Evolutionary conservation across 2,888 invertebrate species (phyloP), one percentile per base, ranked within the genome.

Genomic region (Acleris holmiana): DNA sequence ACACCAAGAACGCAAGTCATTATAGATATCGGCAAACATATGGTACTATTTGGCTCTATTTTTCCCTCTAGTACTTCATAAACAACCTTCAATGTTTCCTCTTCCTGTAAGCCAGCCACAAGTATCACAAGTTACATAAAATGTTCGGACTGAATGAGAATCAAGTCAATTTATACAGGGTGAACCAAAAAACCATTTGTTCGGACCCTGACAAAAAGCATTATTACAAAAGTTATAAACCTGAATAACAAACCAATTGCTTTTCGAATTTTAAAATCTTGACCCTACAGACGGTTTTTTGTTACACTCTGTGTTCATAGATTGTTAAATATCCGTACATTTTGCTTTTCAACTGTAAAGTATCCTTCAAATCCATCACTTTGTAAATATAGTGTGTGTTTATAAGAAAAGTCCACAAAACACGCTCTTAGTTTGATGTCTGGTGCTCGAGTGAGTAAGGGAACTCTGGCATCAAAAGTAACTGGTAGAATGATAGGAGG

Each of bases 351-450:
- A 17, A 93, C 67, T 47, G 80, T 84, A 68, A 90, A 93, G 73
- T 88, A 93, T 49, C 94, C 94, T 68, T 88, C 85, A 68, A 93
- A 84, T 35, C 91, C 86, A 25, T 85, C 82, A 65, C 94, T 93
- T 7, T 78, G 78, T 13, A 95, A 72, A 8, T 72, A 74, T 44
- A 95, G 82, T n/a, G 88, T 86, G 51, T 91, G 76, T 17, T 83
- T 79, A 68, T 95, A 95, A 0, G 90, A 80, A 68, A 85, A 94
- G 71, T 94, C 93, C 18, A 95, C 72, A 73, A 95, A 95, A 72
- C 94, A 94, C 59, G 93, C 94, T 68, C 92, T 84, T 48, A 94
- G 78, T 18, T 84, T 85, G 10, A 95, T 89, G 50, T 94, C 93
- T 0, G 84, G 73, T 0, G 94, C 94, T 0, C 83, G 82, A 7